Base-by-base conservation (phyloP, 2,888 invertebrate species). In the Petrophora chlorosata region DNA sequence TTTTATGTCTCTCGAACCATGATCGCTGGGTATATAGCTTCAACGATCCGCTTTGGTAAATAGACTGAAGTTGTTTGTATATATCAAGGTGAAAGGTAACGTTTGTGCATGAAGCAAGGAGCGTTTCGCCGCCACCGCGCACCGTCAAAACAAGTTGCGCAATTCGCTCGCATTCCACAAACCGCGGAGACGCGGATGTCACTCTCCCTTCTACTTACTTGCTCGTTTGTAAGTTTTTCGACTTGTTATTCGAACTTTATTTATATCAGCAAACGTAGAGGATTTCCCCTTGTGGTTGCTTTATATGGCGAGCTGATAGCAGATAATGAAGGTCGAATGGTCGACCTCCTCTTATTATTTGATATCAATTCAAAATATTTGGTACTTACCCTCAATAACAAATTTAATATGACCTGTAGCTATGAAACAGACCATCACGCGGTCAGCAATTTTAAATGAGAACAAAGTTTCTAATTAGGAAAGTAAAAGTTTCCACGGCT, bases 61-160 rank as follows among this genome's bases (percentile, higher is more conserved):
- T 59, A 58, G 29, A 40, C 38, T 4, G 23, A 14, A 28, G 17
- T 22, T 22, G 22, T 13, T 25, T 19, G 34, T 34, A 34, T 16
- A 23, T 48, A 35, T 40, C 49, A 30, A 51, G 48, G 36, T 61
- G 54, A 59, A 61, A 61, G 63, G 63, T 57, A 57, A 55, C 58
- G 60, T 58, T 61, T 62, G 59, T 63, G 46, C 35, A 65, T 66
- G 70, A 67, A 67, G 76, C 71, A 77, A 73, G 69, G 69, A 70
- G 60, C 61, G 66, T 67, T 68, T 63, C 67, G 61, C 38, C 49
- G 15, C 38, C 32, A 30, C 55, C 57, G 34, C 40, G 70, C 30
- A 36, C 71, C 79, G 80, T 82, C 82, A 84, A 80, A 83, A 84
- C 81, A 83, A 61, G 72, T 84, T 84, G 76, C 77, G 81, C 78